phyloP scores from a whole-genome alignment of 2,113 vertebrate genomes.

The Stegostoma tigrinum region DNA sequence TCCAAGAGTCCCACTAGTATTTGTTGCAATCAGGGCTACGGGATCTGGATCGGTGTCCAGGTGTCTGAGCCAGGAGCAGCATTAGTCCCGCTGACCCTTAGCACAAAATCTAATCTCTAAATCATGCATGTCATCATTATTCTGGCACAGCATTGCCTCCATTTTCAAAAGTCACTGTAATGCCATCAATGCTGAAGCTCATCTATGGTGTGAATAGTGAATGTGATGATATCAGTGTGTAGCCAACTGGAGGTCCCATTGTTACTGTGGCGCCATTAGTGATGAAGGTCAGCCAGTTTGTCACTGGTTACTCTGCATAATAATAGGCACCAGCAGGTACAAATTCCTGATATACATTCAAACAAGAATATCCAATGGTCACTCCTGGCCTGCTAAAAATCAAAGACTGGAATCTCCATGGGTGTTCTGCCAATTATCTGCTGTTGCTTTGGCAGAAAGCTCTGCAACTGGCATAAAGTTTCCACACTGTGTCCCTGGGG shows the following conservation, averaged over 20 bases:
- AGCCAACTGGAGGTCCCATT: background rate
- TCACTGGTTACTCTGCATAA: background rate
- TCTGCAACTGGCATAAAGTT: background rate
- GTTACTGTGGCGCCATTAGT: background rate
- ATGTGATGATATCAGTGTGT: background rate
- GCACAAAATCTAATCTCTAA: background rate
- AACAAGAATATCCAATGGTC: background rate
- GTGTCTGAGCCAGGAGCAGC: too few relatives aligned
- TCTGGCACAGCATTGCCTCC: background rate
- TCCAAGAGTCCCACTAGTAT: too few relatives aligned
- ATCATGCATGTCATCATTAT: background rate
- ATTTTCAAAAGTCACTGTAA: background rate
- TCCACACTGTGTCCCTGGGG: too few relatives aligned
- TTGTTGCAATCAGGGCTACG: too few relatives aligned
- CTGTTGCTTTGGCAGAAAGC: background rate
- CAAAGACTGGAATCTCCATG: background rate
- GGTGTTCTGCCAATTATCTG: background rate
- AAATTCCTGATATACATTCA: background rate
- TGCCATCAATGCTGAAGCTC: background rate
- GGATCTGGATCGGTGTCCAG: too few relatives aligned
- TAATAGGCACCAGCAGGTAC: background rate
- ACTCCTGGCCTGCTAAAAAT: background rate
- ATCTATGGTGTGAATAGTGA: background rate
- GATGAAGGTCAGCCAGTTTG: background rate
- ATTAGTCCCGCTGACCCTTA: too few relatives aligned